Evolutionary conservation across 2,797 vertebrate genomes (phyloP), one percentile per base, ranked within the genome.

Genomic region (Microcaecilia unicolor): DNA sequence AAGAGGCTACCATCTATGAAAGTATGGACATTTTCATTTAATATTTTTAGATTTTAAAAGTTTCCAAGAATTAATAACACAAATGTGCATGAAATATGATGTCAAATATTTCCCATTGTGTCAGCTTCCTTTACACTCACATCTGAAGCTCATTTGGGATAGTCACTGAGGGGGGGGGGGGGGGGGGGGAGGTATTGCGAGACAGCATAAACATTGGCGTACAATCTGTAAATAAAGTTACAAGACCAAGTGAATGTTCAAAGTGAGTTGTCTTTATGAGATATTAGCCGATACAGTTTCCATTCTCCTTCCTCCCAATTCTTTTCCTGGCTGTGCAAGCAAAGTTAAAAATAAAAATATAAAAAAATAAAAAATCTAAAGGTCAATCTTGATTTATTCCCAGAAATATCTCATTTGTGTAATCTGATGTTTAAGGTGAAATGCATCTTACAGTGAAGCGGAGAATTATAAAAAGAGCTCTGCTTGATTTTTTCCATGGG

Each of bases 121-220:
- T 64, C 62, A 53, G 46, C 63, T 57, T 46, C 28, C 42, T 34
- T 37, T 44, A 35, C 61, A 59, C 48, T 60, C 52, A 61, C 58
- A 73, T 69, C 62, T 71, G 64, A 58, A 58, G 48, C 67, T 63
- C 59, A 68, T 71, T 71, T 67, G 47, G 36, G 56, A 68, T 54
- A 59, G 24, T 3, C 34, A 39, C 53, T 58, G 60, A 63, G 69
- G 63, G 36, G n/a, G n/a, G 35, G 60, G 63, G 69, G 63, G 36
- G n/a, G n/a, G 35, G n/a, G n/a, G n/a, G n/a, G n/a, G n/a, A n/a
- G n/a, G 54, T 55, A 62, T 62, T 53, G 55, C 61, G 64, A 64
- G 67, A 54, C 55, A 61, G 51, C 37, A 69, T 73, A 73, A 73
- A 73, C 64, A 70, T 50, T 70, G 70, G 62, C 70, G 61, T 68